These are phyloP conservation scores for Brachionus manjavacas DNA, from an alignment of 1,140 invertebrate genomes.

Conservation along the genomic window DNA sequence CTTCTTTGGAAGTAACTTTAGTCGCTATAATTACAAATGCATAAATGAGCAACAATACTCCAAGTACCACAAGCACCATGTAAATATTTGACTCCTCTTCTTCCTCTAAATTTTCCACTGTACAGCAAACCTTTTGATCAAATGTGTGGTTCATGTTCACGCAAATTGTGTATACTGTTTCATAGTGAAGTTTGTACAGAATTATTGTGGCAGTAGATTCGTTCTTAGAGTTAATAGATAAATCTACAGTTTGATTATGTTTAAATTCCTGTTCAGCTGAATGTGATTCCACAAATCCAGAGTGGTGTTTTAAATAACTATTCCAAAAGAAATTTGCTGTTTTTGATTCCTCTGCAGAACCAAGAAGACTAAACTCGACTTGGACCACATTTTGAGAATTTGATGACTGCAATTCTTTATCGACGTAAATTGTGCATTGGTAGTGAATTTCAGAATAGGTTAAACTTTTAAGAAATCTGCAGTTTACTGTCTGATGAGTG, in stretches of 20 bases:
- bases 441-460: neutral
- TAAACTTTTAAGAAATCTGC: neutral
- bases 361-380: neutral
- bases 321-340: constrained; percentile 1
- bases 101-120: constrained; percentile 1
- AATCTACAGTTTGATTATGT: neutral
- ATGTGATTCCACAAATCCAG: neutral
- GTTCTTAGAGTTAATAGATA: neutral
- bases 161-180: neutral
- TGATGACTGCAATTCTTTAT: neutral
- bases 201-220: neutral
- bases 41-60: neutral
- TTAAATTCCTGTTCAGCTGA: neutral
- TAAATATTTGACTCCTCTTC: constrained; percentile 18
- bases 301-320: neutral
- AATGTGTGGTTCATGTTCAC: neutral
- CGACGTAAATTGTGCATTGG: neutral
- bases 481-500: constrained; percentile 3
- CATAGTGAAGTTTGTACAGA: constrained; percentile 14
- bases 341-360: neutral
- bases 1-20: neutral
- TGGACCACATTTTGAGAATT: neutral
- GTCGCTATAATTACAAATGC: neutral
- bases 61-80: constrained; percentile 1
- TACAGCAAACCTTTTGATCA: constrained; percentile 4